These are phyloP conservation scores for Zophobas atratus DNA, from an alignment of 1,140 invertebrate species.

Conservation along the genomic window DNA sequence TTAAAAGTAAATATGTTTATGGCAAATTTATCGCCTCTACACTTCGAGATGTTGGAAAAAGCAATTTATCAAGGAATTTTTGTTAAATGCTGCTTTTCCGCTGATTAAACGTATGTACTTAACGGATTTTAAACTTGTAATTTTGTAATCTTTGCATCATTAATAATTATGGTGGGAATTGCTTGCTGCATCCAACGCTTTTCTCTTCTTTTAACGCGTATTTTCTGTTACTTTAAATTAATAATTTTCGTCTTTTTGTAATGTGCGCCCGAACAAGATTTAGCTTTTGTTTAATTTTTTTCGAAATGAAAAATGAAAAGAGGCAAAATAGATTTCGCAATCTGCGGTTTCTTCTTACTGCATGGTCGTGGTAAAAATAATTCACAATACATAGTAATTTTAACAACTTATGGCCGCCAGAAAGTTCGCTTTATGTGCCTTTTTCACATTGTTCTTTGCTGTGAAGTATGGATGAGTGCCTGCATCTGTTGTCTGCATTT, in stretches of 20 bases:
- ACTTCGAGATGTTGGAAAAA: too few relatives aligned
- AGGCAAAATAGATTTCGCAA: not conserved
- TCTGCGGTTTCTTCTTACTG: not conserved
- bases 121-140: too few relatives aligned
- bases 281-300: not conserved
- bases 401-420: not conserved
- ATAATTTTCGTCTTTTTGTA: too few relatives aligned
- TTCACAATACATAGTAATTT: not conserved
- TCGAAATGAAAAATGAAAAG: not conserved
- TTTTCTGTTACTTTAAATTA: too few relatives aligned
- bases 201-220: too few relatives aligned
- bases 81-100: too few relatives aligned
- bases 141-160: too few relatives aligned
- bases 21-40: not conserved
- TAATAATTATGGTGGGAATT: too few relatives aligned
- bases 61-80: too few relatives aligned
- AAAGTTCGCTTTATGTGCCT: not conserved
- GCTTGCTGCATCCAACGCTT: too few relatives aligned
- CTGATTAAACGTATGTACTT: too few relatives aligned
- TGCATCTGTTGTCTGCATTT: conserved; percentile 12
- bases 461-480: not conserved
- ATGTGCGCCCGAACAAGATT: too few relatives aligned
- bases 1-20: conserved; percentile 22
- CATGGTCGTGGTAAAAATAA: conserved; percentile 1
- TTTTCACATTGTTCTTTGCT: not conserved